Base-by-base conservation (phyloP, 1,140 invertebrate species). In the Parasteatoda tepidariorum region DNA sequence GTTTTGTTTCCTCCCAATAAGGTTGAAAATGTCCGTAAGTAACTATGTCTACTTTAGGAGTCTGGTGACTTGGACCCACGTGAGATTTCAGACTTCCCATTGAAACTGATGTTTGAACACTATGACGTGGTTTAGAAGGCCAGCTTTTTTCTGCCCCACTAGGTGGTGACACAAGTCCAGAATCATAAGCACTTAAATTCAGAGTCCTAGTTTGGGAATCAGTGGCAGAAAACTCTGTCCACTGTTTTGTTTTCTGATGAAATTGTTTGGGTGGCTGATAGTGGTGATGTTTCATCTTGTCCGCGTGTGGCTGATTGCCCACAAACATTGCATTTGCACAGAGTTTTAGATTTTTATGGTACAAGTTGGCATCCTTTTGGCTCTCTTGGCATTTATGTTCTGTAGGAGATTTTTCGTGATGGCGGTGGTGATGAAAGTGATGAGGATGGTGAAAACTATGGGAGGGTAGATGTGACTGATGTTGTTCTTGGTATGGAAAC, bases 1-100 rank as follows among this genome's bases (percentile, higher is more conserved):
- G 96, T 88, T 98, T 98, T 0, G 95, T 95, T 38, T 96, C 94
- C 90, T 98, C 96, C 86, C 95, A 93, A 87, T 97, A 97, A 0
- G 96, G 95, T 87, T 96, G 95, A 89, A 94, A 96, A 84, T 95
- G 95, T 28, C 95, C 95, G 38, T 83, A 83, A 11, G 30, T 33
- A 26, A 83, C 94, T 0, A 97, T 91, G 0, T 94, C 95, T 18
- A 88, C 86, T 83, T 48, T 48, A 48, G 38, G 38, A 18, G 26
- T 18, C 38, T 4, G 30, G 48, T 31, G 24, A 28, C 15, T 71
- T 28, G 38, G 22, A 26, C 22, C 41, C 5, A 18, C 2, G 30
- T 82, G 78, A 61, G 48, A 71, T 34, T 82, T 59, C 0, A 82
- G 28, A 48, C 18, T 68, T 18, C 66, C 78, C 64, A 68, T 66